A percentile compares a stretch with the other conserved stretches of the same genome.
These are phyloP conservation scores for Epinotia nisella DNA, from an alignment of 2,888 invertebrate species.

Conservation along the genomic window DNA sequence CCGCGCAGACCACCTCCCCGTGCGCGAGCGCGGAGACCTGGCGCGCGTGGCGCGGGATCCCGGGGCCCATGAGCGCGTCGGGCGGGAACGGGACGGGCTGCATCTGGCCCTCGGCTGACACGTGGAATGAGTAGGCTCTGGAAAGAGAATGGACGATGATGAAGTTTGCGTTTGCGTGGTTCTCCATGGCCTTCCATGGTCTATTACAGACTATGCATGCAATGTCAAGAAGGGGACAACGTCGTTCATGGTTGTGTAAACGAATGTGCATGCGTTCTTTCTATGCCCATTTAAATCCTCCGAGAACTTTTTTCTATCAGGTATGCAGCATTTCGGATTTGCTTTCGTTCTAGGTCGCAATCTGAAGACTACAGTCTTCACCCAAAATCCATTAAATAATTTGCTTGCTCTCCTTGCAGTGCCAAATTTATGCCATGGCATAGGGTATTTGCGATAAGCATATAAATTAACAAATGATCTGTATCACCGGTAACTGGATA, in stretches of 20 bases:
- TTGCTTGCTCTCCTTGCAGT: no score
- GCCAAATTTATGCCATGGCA: neutral
- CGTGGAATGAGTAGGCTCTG: slow-evolving; percentile 97
- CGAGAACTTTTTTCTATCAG: no score
- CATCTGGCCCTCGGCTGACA: slow-evolving; percentile 94
- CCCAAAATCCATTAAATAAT: no score
- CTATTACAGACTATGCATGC: no score
- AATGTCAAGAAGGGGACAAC: no score
- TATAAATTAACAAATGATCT: neutral
- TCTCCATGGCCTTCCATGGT: no score
- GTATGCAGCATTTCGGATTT: no score
- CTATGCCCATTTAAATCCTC: no score
- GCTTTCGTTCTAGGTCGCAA: no score
- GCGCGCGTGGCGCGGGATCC: slow-evolving; percentile 96
- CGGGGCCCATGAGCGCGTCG: slow-evolving; percentile 96
- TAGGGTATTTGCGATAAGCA: neutral
- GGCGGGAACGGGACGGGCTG: slow-evolving; percentile 97
- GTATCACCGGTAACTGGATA: neutral
- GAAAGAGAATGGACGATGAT: slow-evolving; percentile 42
- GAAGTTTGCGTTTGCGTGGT: neutral
- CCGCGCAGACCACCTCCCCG: slow-evolving; percentile 98
- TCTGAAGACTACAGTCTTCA: no score
- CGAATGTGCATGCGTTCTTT: no score
- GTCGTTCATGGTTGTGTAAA: no score
- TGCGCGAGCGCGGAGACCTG: slow-evolving; percentile 97